Percentiles rank a stretch among this genome's conserved stretches.
Conservation (phyloP, 2,888 invertebrate genomes). For the Acronicta psi region DNA sequence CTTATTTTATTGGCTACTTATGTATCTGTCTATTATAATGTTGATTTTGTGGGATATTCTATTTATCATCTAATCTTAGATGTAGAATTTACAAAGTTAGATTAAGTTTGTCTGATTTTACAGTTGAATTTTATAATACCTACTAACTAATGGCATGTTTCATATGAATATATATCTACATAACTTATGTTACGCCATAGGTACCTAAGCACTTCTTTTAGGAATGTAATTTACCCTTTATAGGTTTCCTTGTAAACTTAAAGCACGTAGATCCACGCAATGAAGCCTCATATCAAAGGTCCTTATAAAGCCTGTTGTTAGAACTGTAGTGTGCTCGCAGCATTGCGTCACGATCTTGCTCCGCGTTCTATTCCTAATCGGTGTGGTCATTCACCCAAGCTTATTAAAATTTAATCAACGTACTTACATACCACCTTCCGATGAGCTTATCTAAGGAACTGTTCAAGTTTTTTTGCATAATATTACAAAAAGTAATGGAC, state of each 20-base stretch:
- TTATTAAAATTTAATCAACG: conserved; percentile 65
- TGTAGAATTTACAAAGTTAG: too few relatives aligned
- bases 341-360: conserved; percentile 64
- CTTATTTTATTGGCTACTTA: too few relatives aligned
- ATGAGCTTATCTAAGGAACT: conserved; percentile 43
- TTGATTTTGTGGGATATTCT: too few relatives aligned
- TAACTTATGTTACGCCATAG: too few relatives aligned
- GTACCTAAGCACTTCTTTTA: conserved; percentile 1
- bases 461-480: conserved; percentile 48
- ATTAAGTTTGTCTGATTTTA: too few relatives aligned
- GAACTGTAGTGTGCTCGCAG: conserved; percentile 16
- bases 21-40: too few relatives aligned
- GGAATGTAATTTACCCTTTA: conserved; percentile 18
- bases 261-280: conserved; percentile 22
- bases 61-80: too few relatives aligned
- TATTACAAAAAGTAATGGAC: conserved; percentile 49
- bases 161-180: too few relatives aligned
- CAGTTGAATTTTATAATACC: too few relatives aligned
- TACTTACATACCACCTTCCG: conserved; percentile 47
- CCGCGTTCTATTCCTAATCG: conserved; percentile 67
- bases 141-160: too few relatives aligned
- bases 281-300: conserved; percentile 19
- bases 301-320: conserved; percentile 52
- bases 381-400: conserved; percentile 74
- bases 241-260: conserved; percentile 24